Conservation (phyloP, 2,797 vertebrate genomes). For the Alosa sapidissima region DNA sequence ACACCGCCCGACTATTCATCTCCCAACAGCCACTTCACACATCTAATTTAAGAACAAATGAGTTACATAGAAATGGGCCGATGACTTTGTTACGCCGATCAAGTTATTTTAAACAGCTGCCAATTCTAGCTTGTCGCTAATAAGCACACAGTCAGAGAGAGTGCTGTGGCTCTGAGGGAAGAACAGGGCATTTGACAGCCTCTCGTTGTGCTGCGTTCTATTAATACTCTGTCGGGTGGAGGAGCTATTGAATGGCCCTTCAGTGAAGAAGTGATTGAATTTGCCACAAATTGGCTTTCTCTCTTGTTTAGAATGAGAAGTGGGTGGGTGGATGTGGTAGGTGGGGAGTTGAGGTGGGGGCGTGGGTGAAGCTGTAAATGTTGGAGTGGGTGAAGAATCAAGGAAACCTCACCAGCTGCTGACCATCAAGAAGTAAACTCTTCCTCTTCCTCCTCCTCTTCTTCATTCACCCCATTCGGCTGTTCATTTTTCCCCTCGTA, state of each 20-base stretch:
- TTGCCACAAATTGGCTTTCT: slow-evolving; percentile 55
- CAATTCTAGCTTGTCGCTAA: background rate
- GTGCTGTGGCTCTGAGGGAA: slow-evolving; percentile 34
- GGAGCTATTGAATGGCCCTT: slow-evolving; percentile 55
- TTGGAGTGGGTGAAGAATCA: background rate
- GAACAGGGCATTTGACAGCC: slow-evolving; percentile 61
- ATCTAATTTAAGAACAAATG: slow-evolving; percentile 6
- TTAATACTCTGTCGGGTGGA: slow-evolving; percentile 56
- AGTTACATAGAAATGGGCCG: background rate
- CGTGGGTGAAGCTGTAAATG: background rate
- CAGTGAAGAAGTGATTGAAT: slow-evolving; percentile 58
- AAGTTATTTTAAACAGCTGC: background rate
- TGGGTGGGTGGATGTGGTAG: slow-evolving; percentile 28
- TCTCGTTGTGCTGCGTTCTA: slow-evolving; percentile 56
- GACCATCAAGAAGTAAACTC: background rate
- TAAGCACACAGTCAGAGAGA: background rate
- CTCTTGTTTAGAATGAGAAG: slow-evolving; percentile 54
- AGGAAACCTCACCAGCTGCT: background rate
- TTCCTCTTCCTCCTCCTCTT: background rate
- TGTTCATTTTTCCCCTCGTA: slow-evolving; percentile 26
- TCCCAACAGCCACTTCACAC: background rate
- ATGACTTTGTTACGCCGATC: background rate
- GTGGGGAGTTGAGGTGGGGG: background rate
- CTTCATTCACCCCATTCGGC: background rate
- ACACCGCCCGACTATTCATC: background rate